A percentile compares a stretch with the other conserved stretches of the same genome.
phyloP scores from a whole-genome alignment of 2,888 invertebrate genomes.

The Caenorhabditis sp. region DNA sequence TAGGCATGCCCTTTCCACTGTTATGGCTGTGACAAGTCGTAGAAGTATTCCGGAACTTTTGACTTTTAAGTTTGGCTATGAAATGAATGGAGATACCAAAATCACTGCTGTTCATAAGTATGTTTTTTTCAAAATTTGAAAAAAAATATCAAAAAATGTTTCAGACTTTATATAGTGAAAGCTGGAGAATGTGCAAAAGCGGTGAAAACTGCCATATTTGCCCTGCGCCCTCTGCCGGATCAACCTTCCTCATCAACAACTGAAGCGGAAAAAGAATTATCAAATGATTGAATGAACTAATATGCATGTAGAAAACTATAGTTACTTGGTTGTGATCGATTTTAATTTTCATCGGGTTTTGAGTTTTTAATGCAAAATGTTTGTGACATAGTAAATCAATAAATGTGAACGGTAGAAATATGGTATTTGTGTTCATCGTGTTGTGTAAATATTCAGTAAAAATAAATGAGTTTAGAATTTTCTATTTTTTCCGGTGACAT shows the following conservation, averaged over 20 bases:
- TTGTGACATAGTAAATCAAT: too few relatives aligned
- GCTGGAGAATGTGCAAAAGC: slow-evolving; percentile 70
- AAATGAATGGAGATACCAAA: slow-evolving; percentile 61
- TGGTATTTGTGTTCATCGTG: too few relatives aligned
- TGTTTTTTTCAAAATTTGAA: not conserved
- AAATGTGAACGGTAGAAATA: too few relatives aligned
- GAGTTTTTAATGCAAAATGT: too few relatives aligned
- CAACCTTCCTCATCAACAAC: not conserved
- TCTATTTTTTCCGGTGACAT: too few relatives aligned
- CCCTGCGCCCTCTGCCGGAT: slow-evolving; percentile 48
- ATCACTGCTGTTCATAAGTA: slow-evolving; percentile 62
- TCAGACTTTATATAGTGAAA: slow-evolving; percentile 63
- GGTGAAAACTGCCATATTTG: slow-evolving; percentile 66
- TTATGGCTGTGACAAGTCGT: slow-evolving; percentile 95
- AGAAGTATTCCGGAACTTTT: slow-evolving; percentile 93
- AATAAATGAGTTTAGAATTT: too few relatives aligned
- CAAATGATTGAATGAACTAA: not conserved
- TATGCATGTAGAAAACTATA: too few relatives aligned
- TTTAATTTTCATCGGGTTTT: too few relatives aligned
- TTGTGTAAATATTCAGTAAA: too few relatives aligned
- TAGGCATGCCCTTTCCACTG: slow-evolving; percentile 85
- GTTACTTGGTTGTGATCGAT: too few relatives aligned
- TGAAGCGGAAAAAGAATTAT: not conserved
- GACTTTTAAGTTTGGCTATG: slow-evolving; percentile 78
- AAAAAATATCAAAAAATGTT: not conserved